phyloP scores from a whole-genome alignment of 2,113 vertebrate genomes.

The Anthoscopus minutus region DNA sequence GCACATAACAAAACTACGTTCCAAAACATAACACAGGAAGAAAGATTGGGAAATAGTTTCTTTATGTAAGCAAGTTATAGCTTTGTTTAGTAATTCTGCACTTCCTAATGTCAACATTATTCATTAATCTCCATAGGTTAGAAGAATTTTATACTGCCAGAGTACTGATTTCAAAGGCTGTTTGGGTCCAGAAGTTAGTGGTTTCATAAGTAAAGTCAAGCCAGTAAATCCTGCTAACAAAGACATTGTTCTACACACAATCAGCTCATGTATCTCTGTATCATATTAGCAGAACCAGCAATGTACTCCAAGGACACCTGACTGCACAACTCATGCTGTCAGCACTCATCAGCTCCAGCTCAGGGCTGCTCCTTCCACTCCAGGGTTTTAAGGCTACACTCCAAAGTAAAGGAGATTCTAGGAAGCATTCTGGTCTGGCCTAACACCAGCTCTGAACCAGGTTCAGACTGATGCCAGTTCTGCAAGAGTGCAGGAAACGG shows the following conservation, averaged over 20 bases:
- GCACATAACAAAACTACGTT: conserved; percentile 33
- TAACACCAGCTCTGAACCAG: background rate
- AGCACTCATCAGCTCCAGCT: background rate
- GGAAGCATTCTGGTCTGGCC: background rate
- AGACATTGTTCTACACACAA: background rate
- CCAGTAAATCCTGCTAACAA: conserved; percentile 5
- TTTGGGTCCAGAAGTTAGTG: background rate
- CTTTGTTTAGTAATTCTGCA: conserved; percentile 17
- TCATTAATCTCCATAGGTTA: conserved; percentile 16
- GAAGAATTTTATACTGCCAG: background rate
- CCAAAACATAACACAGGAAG: conserved; percentile 34
- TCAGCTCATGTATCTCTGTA: background rate
- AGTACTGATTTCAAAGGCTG: background rate
- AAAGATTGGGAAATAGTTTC: conserved; percentile 17
- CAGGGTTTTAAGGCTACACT: background rate
- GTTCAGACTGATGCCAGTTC: background rate
- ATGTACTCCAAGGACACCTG: background rate
- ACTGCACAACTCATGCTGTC: background rate
- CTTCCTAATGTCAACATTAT: conserved; percentile 35
- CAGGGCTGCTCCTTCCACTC: background rate
- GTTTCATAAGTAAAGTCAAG: background rate
- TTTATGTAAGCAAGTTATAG: conserved; percentile 16
- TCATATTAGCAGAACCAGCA: background rate
- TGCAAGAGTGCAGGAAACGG: background rate
- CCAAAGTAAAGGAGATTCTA: background rate